A percentile compares a stretch with the other conserved stretches of the same genome.
Conservation (phyloP, 2,888 invertebrate genomes). For the Atherix ibis region DNA sequence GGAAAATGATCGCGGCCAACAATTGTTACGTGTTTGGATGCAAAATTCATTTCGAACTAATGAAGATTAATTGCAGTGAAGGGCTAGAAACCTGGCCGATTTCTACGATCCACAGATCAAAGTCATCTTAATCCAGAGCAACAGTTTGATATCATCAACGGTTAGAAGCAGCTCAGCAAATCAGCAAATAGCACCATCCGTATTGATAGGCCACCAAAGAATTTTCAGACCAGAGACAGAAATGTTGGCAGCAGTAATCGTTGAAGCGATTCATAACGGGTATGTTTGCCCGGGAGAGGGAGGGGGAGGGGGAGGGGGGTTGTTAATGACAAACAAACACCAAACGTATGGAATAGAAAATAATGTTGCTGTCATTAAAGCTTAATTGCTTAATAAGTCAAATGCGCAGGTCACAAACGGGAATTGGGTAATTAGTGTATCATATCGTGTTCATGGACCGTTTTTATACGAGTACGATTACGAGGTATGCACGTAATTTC, state of each 20-base stretch:
- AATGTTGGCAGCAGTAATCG: too few relatives aligned
- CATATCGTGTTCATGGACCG: constrained; percentile 4
- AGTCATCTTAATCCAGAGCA: not conserved
- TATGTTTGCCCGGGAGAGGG: too few relatives aligned
- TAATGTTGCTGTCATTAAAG: constrained; percentile 5
- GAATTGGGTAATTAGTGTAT: constrained; percentile 10
- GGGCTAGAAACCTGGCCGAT: not conserved
- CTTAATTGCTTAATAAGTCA: constrained; percentile 14
- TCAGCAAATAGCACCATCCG: not conserved
- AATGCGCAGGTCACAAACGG: constrained; percentile 13
- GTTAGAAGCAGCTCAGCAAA: too few relatives aligned
- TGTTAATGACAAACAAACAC: too few relatives aligned
- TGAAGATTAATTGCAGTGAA: constrained; percentile 31
- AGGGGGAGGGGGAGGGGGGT: too few relatives aligned
- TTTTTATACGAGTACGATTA: not conserved
- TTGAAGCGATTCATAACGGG: too few relatives aligned
- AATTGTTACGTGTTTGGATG: too few relatives aligned
- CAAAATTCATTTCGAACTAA: too few relatives aligned
- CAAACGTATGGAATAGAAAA: not conserved
- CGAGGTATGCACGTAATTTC: too few relatives aligned
- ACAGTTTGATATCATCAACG: not conserved
- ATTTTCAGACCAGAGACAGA: too few relatives aligned
- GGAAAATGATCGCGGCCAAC: too few relatives aligned
- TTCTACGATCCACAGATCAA: not conserved
- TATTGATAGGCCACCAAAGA: constrained; percentile 4